Base-by-base conservation (phyloP, 2,797 vertebrate genomes). In the Microhierax caerulescens region DNA sequence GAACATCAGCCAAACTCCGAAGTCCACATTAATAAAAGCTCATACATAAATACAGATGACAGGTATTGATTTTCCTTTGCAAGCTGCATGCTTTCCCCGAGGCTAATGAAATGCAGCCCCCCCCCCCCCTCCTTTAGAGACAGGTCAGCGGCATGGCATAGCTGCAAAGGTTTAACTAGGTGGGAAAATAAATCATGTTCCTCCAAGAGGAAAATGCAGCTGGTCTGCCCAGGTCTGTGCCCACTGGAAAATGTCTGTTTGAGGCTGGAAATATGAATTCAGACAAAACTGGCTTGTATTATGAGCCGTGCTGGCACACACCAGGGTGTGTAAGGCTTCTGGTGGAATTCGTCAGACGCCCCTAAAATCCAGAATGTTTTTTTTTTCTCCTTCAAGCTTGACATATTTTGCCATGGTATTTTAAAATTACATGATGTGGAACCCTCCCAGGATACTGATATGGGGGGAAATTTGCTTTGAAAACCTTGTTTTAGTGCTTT, bases 11-110 rank as follows among this genome's bases (percentile, higher is more conserved):
- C 64, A 7, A 64, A 3, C 63, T 67, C 93, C 16, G 1, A 56
- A 90, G 82, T 43, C 60, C 45, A 54, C 45, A 16, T 67, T 89
- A 48, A 92, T 85, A 83, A 83, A 85, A 89, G 25, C 87, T 91
- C 18, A 6, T 56, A 27, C 74, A 76, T 87, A 96, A 93, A 92
- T 88, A 77, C 18, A 75, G 57, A 85, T 90, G 96, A 47, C 76
- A 94, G 41, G 6, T 81, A 94, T 95, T 47, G 96, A 95, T 93
- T 94, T 85, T 53, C 72, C 53, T 88, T 64, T 72, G 68, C 81
- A 74, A 68, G 60, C 48, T 27, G 59, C 53, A 2, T 57, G 77
- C 45, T 84, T 34, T 69, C 56, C 51, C 61, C 54, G n/a, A n/a
- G 63, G 34, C 64, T 85, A 50, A 67, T 77, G 93, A 93, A 91